Evolutionary conservation across 2,888 invertebrate genomes (phyloP).

Genomic region (Autographa pulchrina): DNA sequence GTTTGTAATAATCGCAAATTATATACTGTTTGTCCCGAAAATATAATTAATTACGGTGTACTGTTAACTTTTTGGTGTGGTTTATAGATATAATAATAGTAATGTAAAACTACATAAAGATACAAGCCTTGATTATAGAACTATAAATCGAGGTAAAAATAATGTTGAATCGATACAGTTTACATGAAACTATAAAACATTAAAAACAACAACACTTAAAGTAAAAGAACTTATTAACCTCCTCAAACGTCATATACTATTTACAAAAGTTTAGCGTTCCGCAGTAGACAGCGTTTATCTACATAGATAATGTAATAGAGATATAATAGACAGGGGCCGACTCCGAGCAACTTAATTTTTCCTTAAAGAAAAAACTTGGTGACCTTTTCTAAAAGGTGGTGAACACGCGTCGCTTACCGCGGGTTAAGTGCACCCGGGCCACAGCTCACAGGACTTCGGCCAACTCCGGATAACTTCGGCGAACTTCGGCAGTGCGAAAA

Average conservation of each 20-base stretch:
- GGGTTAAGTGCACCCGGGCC: constrained; percentile 18
- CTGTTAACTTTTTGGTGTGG: too few relatives aligned
- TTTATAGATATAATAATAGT: too few relatives aligned
- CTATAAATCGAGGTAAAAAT: too few relatives aligned
- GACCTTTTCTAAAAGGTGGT: background rate
- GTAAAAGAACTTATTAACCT: too few relatives aligned
- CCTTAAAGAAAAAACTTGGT: constrained; percentile 2
- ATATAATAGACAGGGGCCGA: background rate
- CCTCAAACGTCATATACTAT: too few relatives aligned
- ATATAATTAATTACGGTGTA: background rate
- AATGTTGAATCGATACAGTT: too few relatives aligned
- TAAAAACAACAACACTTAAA: too few relatives aligned
- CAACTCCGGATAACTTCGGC: constrained; percentile 33
- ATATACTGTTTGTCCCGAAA: background rate
- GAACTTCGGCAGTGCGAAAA: constrained; percentile 41
- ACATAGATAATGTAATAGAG: background rate
- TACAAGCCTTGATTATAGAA: too few relatives aligned
- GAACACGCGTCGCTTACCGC: background rate
- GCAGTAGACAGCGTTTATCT: background rate
- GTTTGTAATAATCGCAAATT: constrained; percentile 1
- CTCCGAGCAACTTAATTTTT: background rate
- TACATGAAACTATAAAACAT: too few relatives aligned
- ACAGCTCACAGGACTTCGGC: constrained; percentile 6
- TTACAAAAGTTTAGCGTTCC: too few relatives aligned
- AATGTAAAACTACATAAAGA: too few relatives aligned